Evolutionary conservation across 1,140 invertebrate species (phyloP).

Genomic region (Pantala flavescens): DNA sequence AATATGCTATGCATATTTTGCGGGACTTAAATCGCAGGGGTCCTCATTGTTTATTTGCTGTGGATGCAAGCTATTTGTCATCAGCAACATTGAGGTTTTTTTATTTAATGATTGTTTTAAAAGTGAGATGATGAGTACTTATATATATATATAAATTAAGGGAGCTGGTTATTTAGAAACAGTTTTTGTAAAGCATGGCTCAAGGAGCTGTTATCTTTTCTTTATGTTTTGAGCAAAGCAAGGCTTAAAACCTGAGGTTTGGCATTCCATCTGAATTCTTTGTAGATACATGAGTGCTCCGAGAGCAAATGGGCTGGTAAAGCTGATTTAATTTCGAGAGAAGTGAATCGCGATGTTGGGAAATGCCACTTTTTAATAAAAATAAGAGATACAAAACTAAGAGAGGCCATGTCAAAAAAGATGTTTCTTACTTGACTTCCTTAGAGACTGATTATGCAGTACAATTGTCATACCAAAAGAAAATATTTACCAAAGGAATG

Average conservation of each 20-base stretch:
- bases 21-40: not conserved
- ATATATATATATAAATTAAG: not conserved
- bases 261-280: no score
- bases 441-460: not conserved
- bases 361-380: no score
- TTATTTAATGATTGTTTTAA: not conserved
- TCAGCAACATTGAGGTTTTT: not conserved
- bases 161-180: not conserved
- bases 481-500: not conserved
- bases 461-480: constrained; percentile 10
- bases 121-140: not conserved
- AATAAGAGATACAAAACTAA: no score
- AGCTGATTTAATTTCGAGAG: no score
- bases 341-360: no score
- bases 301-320: no score
- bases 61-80: not conserved
- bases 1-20: constrained; percentile 8
- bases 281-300: no score
- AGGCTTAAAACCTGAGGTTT: no score
- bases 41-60: constrained; percentile 2
- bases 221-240: no score
- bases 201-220: not conserved
- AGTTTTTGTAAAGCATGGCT: not conserved
- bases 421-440: not conserved
- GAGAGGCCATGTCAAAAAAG: not conserved